Conservation (phyloP, 2,888 invertebrate species). For the Hermaeophaga mercurialis region DNA sequence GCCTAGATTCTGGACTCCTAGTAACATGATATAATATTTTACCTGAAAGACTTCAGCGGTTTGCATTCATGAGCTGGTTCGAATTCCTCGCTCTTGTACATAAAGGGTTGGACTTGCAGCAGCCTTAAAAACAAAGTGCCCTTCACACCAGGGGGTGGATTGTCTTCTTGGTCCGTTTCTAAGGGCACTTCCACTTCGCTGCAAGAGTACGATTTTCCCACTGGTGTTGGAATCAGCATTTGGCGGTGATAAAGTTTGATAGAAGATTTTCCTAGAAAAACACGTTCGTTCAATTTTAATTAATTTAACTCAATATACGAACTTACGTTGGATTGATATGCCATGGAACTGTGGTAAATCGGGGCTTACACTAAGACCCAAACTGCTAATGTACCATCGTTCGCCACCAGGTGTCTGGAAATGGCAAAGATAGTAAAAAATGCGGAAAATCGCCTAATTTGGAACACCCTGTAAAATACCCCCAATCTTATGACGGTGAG, state of each 20-base stretch:
- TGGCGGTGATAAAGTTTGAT: slow-evolving; percentile 58
- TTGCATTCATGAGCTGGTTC: slow-evolving; percentile 73
- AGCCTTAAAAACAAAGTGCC: slow-evolving; percentile 51
- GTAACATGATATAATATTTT: background rate
- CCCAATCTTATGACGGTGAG: no score
- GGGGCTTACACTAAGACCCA: slow-evolving; percentile 75
- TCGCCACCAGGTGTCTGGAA: slow-evolving; percentile 85
- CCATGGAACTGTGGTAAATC: slow-evolving; percentile 52
- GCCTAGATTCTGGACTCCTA: no score
- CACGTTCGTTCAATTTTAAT: no score
- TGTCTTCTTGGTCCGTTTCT: slow-evolving; percentile 55
- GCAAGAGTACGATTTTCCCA: slow-evolving; percentile 84
- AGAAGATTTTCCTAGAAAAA: slow-evolving; percentile 44
- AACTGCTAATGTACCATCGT: slow-evolving; percentile 82
- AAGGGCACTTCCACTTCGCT: slow-evolving; percentile 72
- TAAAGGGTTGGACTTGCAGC: slow-evolving; percentile 77
- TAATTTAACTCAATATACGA: background rate
- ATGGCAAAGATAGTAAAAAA: no score
- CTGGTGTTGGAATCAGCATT: slow-evolving; percentile 82
- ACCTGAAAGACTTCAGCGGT: slow-evolving; percentile 53
- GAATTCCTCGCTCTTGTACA: slow-evolving; percentile 78
- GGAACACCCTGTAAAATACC: no score
- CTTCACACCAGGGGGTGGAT: slow-evolving; percentile 49
- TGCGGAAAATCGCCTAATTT: no score
- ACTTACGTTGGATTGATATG: slow-evolving; percentile 51